phyloP scores from a whole-genome alignment of 2,113 vertebrate species.

The Microcebus griseorufus region DNA sequence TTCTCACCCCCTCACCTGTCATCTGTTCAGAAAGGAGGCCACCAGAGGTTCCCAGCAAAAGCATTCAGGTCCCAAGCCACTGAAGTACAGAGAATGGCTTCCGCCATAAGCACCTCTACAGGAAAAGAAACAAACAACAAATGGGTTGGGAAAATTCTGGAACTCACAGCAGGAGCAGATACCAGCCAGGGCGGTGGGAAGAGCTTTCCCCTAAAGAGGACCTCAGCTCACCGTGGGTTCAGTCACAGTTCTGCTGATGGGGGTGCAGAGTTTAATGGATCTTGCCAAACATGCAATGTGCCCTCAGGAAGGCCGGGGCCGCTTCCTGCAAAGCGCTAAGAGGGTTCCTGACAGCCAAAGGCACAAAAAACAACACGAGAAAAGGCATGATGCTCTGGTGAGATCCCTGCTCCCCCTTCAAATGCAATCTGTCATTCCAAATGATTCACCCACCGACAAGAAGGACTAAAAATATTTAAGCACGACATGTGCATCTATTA shows the following conservation, averaged over 20 bases:
- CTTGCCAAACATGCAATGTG: neutral
- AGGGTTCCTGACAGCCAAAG: neutral
- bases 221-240: accelerated
- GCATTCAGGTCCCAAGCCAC: neutral
- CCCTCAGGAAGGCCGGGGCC: neutral
- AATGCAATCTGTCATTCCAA: neutral
- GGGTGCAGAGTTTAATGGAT: neutral
- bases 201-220: neutral
- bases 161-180: accelerated
- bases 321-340: neutral
- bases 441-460: neutral
- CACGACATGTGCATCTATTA: neutral
- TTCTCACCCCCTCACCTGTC: neutral
- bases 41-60: neutral
- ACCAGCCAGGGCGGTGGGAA: accelerated
- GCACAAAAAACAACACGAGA: neutral
- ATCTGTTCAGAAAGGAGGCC: neutral
- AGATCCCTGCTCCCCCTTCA: neutral
- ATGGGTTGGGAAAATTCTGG: too few relatives aligned
- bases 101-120: neutral
- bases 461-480: constrained; percentile 52
- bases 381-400: neutral
- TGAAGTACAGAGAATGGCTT: neutral
- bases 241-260: neutral
- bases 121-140: neutral